Conservation (phyloP, 2,888 invertebrate genomes). For the Onchidella celtica region DNA sequence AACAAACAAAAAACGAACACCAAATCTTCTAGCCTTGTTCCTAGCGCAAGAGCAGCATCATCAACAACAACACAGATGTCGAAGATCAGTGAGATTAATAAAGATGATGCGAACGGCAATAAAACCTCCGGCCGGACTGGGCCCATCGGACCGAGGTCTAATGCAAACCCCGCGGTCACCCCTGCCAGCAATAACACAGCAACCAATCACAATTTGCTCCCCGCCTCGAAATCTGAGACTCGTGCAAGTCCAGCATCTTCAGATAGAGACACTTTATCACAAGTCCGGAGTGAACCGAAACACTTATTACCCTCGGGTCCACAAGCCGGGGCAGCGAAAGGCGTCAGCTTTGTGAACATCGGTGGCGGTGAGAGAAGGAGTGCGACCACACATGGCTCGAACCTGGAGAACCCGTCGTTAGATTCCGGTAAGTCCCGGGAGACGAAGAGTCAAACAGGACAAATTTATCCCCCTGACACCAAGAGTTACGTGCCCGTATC, state of each 20-base stretch:
- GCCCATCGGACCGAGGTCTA: neutral
- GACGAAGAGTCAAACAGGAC: neutral
- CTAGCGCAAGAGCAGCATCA: neutral
- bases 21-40: neutral
- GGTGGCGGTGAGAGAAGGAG: neutral
- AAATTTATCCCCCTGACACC: neutral
- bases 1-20: neutral
- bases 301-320: neutral
- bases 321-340: neutral
- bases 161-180: neutral
- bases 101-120: too few species aligned
- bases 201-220: neutral
- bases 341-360: neutral
- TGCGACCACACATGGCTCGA: too few species aligned
- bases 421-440: constrained; percentile 2
- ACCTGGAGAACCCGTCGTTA: neutral
- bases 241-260: neutral
- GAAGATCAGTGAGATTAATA: too few species aligned
- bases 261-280: neutral
- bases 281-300: neutral
- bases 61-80: neutral
- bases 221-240: neutral
- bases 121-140: neutral
- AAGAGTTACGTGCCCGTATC: neutral
- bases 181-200: neutral